Evolutionary conservation across 2,888 invertebrate genomes (phyloP).

Genomic region (Glaucopsyche alexis): DNA sequence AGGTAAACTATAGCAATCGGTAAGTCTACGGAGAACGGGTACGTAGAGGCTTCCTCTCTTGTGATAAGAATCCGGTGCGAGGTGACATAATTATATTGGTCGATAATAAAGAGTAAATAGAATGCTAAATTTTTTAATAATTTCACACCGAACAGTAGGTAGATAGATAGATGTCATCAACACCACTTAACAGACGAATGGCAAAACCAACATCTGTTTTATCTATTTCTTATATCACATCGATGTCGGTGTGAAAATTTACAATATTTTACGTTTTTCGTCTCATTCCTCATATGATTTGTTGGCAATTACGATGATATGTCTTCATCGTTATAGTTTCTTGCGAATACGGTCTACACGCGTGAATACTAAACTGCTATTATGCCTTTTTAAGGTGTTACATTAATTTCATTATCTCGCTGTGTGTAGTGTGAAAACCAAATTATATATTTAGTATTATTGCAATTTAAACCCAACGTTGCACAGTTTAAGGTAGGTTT

Average conservation of each 20-base stretch:
- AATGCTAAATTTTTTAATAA: too few relatives aligned
- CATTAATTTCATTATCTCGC: slow-evolving; percentile 28
- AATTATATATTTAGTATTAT: background rate
- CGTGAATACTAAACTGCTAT: slow-evolving; percentile 34
- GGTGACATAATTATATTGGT: too few relatives aligned
- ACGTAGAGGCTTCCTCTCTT: too few relatives aligned
- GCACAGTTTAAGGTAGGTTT: background rate
- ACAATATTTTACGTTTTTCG: slow-evolving; percentile 25
- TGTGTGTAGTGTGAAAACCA: slow-evolving; percentile 26
- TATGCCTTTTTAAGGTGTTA: slow-evolving; percentile 32
- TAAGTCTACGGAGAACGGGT: too few relatives aligned
- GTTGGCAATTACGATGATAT: slow-evolving; percentile 31
- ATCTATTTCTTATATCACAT: slow-evolving; percentile 18
- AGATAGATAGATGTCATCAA: too few relatives aligned
- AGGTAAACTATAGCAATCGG: too few relatives aligned
- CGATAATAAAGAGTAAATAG: too few relatives aligned
- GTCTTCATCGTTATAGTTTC: slow-evolving; percentile 28
- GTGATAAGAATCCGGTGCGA: too few relatives aligned
- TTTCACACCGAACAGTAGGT: too few relatives aligned
- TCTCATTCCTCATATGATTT: slow-evolving; percentile 30
- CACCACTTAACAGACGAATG: background rate
- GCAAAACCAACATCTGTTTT: background rate
- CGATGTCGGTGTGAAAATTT: slow-evolving; percentile 16
- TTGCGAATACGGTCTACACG: slow-evolving; percentile 21
- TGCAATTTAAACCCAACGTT: background rate